Conservation (phyloP, 2,888 invertebrate species). For the Sphaerophoria taeniata region DNA sequence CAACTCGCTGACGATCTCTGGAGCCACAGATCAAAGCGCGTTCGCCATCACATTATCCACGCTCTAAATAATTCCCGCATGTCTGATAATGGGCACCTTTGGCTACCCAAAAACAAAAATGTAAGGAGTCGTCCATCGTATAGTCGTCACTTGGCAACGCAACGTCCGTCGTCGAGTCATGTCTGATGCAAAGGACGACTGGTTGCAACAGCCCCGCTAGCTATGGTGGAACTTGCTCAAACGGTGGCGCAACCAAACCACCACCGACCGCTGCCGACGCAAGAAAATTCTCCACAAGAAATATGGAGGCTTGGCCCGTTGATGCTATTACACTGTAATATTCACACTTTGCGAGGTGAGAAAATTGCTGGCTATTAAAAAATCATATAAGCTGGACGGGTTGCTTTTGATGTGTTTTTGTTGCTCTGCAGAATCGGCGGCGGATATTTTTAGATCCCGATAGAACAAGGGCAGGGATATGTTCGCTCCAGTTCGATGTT, state of each 20-base stretch:
- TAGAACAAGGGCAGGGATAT: constrained; percentile 50
- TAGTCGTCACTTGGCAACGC: too few species aligned
- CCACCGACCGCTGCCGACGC: not conserved
- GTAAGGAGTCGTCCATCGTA: constrained; percentile 30
- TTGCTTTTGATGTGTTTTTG: constrained; percentile 62
- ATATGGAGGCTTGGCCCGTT: constrained; percentile 81
- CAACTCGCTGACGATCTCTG: not conserved
- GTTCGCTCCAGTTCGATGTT: constrained; percentile 65
- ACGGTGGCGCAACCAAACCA: not conserved
- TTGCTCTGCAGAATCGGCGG: not conserved
- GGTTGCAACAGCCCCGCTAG: not conserved
- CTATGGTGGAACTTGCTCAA: constrained; percentile 19
- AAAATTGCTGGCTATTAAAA: constrained; percentile 83
- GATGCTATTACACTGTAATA: constrained; percentile 83
- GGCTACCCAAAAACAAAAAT: constrained; percentile 66
- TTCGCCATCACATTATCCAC: constrained; percentile 73
- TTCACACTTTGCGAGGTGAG: constrained; percentile 83
- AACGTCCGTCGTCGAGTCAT: not conserved
- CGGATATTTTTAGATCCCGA: not conserved
- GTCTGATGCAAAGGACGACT: constrained; percentile 23
- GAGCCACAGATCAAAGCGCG: constrained; percentile 70
- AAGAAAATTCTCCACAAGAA: constrained; percentile 51
- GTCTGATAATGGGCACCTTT: constrained; percentile 74
- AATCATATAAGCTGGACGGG: constrained; percentile 80
- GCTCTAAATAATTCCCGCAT: constrained; percentile 73